A percentile compares a stretch with the other conserved stretches of the same genome.
phyloP scores from a whole-genome alignment of 2,888 invertebrate genomes.

The Nemoura dubitans region DNA sequence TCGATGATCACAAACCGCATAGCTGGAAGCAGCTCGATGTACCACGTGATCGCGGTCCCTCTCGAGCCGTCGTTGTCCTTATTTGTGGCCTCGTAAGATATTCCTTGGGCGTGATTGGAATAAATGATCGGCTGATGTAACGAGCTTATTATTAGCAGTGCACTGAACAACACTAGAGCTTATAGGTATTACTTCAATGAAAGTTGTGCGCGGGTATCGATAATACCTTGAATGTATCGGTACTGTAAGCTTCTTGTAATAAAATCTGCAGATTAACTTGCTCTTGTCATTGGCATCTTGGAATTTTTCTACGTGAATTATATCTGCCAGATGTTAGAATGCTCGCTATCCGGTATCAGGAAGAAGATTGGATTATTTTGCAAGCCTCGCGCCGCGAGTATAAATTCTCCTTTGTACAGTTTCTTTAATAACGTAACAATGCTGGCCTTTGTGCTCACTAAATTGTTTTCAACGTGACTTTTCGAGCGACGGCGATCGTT shows the following conservation, averaged over 20 bases:
- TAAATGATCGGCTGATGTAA: not conserved
- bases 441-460: not conserved
- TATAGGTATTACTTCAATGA: not conserved
- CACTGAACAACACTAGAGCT: not conserved
- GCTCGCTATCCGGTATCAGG: not conserved
- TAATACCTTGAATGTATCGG: not conserved
- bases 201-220: not conserved
- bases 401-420: not conserved
- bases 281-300: not conserved
- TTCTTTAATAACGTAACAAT: not conserved
- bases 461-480: not conserved
- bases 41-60: not conserved
- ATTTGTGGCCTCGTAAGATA: not conserved
- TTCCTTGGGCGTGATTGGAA: constrained; percentile 7
- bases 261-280: not conserved
- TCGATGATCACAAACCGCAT: not conserved
- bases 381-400: not conserved
- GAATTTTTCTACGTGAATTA: not conserved
- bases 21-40: not conserved
- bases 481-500: not conserved
- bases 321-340: not conserved
- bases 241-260: constrained; percentile 12
- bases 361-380: not conserved
- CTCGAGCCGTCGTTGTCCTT: not conserved
- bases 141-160: constrained; percentile 5